Evolutionary conservation across 2,888 invertebrate genomes (phyloP).

Genomic region (Gastracanthus pulcherrimus): DNA sequence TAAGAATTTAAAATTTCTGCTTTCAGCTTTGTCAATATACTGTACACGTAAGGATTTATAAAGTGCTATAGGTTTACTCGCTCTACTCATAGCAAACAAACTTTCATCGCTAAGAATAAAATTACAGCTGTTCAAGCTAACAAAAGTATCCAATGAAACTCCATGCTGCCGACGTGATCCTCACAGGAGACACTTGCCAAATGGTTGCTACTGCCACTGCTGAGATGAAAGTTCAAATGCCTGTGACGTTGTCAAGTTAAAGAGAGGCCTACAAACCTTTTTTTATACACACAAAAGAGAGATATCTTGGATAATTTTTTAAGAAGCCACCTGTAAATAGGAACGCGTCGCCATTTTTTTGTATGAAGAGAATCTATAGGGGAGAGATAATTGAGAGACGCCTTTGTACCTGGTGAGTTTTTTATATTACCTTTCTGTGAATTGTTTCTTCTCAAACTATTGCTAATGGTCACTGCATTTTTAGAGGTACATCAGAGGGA

Average conservation of each 20-base stretch:
- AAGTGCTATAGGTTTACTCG: neutral
- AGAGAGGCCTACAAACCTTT: slow-evolving; percentile 33
- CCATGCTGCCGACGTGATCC: slow-evolving; percentile 30
- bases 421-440: neutral
- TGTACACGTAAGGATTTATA: slow-evolving; percentile 17
- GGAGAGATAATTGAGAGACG: slow-evolving; percentile 38
- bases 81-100: neutral
- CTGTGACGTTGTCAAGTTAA: slow-evolving; percentile 28
- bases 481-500: slow-evolving; percentile 72
- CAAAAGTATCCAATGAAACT: slow-evolving; percentile 39
- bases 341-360: slow-evolving; percentile 25
- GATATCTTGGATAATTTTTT: slow-evolving; percentile 18
- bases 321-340: slow-evolving; percentile 24
- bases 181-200: slow-evolving; percentile 40
- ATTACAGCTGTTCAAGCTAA: neutral
- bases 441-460: neutral
- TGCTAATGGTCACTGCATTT: slow-evolving; percentile 36
- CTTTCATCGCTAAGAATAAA: neutral
- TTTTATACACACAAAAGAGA: slow-evolving; percentile 26
- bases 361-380: slow-evolving; percentile 1
- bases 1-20: neutral
- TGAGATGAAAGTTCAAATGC: slow-evolving; percentile 34
- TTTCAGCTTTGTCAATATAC: slow-evolving; percentile 32
- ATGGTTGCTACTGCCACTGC: slow-evolving; percentile 24
- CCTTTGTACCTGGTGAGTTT: slow-evolving; percentile 54